Conservation (phyloP, 2,888 invertebrate genomes). For the Leptura quadrifasciata region DNA sequence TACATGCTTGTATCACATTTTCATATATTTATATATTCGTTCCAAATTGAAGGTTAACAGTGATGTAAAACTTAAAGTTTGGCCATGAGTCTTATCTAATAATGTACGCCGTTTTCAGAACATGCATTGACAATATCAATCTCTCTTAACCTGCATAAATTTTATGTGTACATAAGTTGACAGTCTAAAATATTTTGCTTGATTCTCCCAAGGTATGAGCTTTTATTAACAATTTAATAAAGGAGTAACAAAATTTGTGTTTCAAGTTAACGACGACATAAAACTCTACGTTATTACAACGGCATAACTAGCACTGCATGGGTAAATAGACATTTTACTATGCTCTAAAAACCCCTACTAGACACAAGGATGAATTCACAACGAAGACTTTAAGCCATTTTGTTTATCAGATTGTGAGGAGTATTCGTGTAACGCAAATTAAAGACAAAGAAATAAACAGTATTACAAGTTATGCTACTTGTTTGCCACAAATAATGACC, state of each 20-base stretch:
- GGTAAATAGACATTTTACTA: constrained; percentile 24
- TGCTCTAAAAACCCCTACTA: neutral
- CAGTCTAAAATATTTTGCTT: neutral
- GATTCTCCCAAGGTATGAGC: neutral
- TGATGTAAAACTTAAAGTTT: too few species aligned
- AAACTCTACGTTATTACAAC: constrained; percentile 8
- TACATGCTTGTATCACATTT: too few species aligned
- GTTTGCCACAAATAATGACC: neutral
- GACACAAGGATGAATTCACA: neutral
- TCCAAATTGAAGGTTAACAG: too few species aligned
- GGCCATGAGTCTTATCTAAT: too few species aligned
- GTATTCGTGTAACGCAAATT: neutral
- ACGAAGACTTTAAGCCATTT: neutral
- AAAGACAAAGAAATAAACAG: neutral
- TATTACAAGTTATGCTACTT: neutral
- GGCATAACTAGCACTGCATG: constrained; percentile 8
- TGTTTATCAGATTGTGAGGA: neutral
- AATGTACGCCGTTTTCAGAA: neutral
- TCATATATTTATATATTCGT: too few species aligned
- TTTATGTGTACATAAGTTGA: neutral
- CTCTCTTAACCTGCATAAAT: neutral
- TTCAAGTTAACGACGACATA: constrained; percentile 3
- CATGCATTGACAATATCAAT: neutral
- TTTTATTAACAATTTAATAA: constrained; percentile 20
- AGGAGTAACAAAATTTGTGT: constrained; percentile 12